Percentiles rank a stretch among this genome's conserved stretches.
Evolutionary conservation across 2,888 invertebrate genomes (phyloP).

Genomic region (Lasioglossum morio): DNA sequence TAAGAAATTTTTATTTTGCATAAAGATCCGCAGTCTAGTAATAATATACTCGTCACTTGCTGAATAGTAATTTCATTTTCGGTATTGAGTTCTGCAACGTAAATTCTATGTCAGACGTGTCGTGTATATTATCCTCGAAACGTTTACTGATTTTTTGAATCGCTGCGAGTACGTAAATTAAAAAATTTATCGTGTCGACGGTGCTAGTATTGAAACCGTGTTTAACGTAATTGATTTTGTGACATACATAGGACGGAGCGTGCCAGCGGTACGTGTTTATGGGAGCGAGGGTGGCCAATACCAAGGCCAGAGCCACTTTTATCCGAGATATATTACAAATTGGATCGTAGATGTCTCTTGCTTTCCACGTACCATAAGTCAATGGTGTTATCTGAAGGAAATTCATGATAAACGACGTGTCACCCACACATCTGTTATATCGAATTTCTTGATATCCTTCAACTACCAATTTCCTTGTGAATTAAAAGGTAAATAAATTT

Average conservation of each 20-base stretch:
- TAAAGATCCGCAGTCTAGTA: too few species aligned
- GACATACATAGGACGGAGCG: constrained; percentile 4
- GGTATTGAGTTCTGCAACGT: too few species aligned
- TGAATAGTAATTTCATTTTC: background rate
- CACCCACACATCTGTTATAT: constrained; percentile 26
- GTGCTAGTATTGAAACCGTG: background rate
- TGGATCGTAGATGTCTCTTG: constrained; percentile 37
- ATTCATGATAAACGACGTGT: constrained; percentile 21
- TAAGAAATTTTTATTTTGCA: too few species aligned
- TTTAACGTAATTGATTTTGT: constrained; percentile 48
- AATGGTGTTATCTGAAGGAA: constrained; percentile 22
- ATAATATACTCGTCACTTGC: background rate
- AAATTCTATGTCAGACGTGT: background rate
- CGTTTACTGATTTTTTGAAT: background rate
- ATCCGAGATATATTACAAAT: constrained; percentile 55
- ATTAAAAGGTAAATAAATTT: background rate
- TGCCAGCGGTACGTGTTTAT: constrained; percentile 49
- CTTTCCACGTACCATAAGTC: constrained; percentile 15
- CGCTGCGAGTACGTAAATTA: background rate
- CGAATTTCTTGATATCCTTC: background rate
- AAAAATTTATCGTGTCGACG: constrained; percentile 5
- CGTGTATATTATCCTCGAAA: background rate
- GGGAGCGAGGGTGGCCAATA: constrained; percentile 30
- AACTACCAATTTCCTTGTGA: background rate
- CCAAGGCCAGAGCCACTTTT: constrained; percentile 36